Base-by-base conservation (phyloP, 2,113 vertebrate genomes). In the Oreotrochilus melanogaster region DNA sequence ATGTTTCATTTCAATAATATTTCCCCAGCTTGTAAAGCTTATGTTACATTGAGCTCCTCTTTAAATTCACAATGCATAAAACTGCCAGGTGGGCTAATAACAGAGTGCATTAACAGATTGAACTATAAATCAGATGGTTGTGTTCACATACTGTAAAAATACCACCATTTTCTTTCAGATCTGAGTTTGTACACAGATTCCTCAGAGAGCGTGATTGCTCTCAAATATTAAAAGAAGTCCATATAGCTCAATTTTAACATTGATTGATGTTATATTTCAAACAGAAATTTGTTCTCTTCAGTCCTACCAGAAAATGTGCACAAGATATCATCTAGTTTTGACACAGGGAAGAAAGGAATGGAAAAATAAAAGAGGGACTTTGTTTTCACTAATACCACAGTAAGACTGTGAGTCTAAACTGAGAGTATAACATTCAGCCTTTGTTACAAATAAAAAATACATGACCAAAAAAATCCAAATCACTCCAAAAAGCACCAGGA, bases 41-140 rank as follows among this genome's bases (percentile, higher is more conserved):
- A 98, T 98, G 98, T 98, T 98, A 98, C 97, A 95, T 98, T 96
- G 98, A 98, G 98, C 97, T 98, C 97, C 97, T 98, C 98, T 98
- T 98, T 98, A 98, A 98, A 98, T 98, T 98, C 98, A 98, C 97
- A 98, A 98, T 98, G 98, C 98, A 98, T 98, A 98, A 98, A 98
- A 98, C 98, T 98, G 98, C 98, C 98, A 98, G 98, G 98, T 98
- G 98, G 98, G 95, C 98, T 98, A 98, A 98, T 98, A 98, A 98
- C 98, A 97, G 97, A 98, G 98, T 98, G 97, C 98, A 98, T 98
- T 98, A 98, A 98, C 98, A 98, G 98, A 98, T 98, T 98, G 98
- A 98, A 98, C 98, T 97, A 98, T 98, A 98, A 98, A 98, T 98
- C 98, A 98, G 97, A 95, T 95, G 96, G 95, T 95, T 98, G 97